phyloP scores from a whole-genome alignment of 92 coral and sea anemone species.

The Epizoanthus illoricatus region DNA sequence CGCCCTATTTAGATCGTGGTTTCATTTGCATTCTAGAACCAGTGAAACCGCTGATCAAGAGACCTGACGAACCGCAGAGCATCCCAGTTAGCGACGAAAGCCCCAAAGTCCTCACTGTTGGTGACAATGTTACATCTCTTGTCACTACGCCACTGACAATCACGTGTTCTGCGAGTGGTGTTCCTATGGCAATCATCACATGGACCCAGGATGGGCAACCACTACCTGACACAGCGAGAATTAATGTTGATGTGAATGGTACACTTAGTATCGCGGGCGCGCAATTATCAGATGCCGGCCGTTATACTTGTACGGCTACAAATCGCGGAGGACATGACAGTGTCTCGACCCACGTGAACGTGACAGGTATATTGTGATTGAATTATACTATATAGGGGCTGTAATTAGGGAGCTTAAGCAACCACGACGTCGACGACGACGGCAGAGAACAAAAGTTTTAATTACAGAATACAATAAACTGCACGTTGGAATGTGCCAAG shows the following conservation, averaged over 20 bases:
- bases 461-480: no score
- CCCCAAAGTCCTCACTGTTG: conserved; percentile 1
- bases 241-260: conserved; percentile 14
- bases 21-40: conserved; percentile 14
- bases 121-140: conserved; percentile 25
- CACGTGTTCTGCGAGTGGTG: conserved; percentile 19
- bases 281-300: conserved; percentile 19
- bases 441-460: no score
- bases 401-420: no score
- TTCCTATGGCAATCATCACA: conserved; percentile 13
- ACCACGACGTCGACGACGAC: no score
- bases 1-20: no score
- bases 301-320: conserved; percentile 21
- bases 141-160: conserved; percentile 14
- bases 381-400: no score
- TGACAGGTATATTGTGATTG: conserved; percentile 1
- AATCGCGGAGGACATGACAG: conserved; percentile 31
- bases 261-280: conserved; percentile 10
- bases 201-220: conserved; percentile 24
- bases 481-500: no score
- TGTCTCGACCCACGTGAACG: conserved; percentile 7
- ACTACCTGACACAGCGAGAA: not conserved
- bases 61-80: not conserved
- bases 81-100: conserved; percentile 15
- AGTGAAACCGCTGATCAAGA: conserved; percentile 18